These are phyloP conservation scores for Sphaerophoria taeniata DNA, from an alignment of 2,888 invertebrate genomes.

Conservation along the genomic window DNA sequence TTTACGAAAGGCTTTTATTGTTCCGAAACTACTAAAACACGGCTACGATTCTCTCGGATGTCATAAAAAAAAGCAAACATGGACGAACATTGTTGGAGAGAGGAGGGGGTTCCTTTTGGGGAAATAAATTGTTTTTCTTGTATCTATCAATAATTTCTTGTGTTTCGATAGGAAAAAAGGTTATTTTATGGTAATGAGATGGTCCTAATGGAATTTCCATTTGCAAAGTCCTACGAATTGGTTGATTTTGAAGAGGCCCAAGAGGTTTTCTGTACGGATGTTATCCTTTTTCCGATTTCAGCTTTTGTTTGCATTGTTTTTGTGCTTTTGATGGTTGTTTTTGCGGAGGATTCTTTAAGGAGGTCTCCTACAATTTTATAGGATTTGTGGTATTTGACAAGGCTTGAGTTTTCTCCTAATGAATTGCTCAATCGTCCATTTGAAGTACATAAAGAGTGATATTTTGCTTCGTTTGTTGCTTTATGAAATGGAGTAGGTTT, in stretches of 20 bases:
- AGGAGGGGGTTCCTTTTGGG: too few species aligned
- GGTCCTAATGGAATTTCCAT: slow-evolving; percentile 72
- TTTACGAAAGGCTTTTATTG: slow-evolving; percentile 51
- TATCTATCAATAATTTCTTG: slow-evolving; percentile 66
- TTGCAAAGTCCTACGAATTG: slow-evolving; percentile 63
- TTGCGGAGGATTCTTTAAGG: slow-evolving; percentile 34
- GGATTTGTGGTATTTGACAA: too few species aligned
- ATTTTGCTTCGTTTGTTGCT: too few species aligned
- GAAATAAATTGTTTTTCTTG: slow-evolving; percentile 49
- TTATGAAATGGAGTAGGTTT: too few species aligned
- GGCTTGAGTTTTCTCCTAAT: slow-evolving; percentile 55
- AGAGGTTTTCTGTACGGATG: too few species aligned
- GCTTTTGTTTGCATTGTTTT: slow-evolving; percentile 25
- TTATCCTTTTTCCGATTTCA: too few species aligned
- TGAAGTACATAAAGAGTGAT: slow-evolving; percentile 20
- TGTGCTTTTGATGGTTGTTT: slow-evolving; percentile 23
- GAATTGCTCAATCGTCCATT: slow-evolving; percentile 62
- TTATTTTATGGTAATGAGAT: slow-evolving; percentile 69
- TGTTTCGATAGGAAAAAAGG: slow-evolving; percentile 67
- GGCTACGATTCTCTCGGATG: slow-evolving; percentile 20
- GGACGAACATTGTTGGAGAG: background rate
- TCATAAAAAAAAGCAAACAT: background rate
- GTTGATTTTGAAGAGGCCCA: slow-evolving; percentile 8
- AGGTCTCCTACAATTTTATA: background rate
- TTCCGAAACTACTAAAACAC: slow-evolving; percentile 44